Evolutionary conservation across 2,113 vertebrate species (phyloP).

Genomic region (Petaurus breviceps): DNA sequence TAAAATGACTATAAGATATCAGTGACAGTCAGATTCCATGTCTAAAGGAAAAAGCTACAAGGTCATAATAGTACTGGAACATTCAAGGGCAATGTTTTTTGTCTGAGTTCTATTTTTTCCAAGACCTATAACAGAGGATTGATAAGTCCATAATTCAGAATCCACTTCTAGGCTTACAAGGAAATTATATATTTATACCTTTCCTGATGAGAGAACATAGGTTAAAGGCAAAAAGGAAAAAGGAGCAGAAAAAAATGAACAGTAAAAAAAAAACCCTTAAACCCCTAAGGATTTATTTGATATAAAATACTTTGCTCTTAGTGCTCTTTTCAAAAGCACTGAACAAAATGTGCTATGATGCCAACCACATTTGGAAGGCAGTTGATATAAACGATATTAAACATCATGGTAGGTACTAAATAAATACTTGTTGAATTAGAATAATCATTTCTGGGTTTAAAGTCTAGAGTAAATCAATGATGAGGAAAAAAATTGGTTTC

Average conservation of each 20-base stretch:
- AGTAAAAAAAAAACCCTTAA: background rate
- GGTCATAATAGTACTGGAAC: slow-evolving; percentile 71
- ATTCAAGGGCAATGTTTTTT: slow-evolving; percentile 74
- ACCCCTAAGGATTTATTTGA: background rate
- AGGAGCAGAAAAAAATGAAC: slow-evolving; percentile 6
- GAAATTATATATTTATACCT: slow-evolving; percentile 74
- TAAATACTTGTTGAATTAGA: background rate
- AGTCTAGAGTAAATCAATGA: background rate
- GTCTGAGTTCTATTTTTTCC: slow-evolving; percentile 70
- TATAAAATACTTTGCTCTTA: slow-evolving; percentile 21
- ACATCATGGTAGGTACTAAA: background rate
- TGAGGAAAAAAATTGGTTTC: background rate
- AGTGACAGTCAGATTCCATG: slow-evolving; percentile 69
- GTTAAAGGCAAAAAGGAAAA: slow-evolving; percentile 70
- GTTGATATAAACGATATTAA: background rate
- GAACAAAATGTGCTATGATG: background rate
- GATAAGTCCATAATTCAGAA: slow-evolving; percentile 76
- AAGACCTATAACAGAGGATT: slow-evolving; percentile 69
- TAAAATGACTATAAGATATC: slow-evolving; percentile 73
- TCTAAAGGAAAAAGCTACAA: slow-evolving; percentile 69
- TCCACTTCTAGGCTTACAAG: slow-evolving; percentile 60
- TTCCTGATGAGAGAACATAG: slow-evolving; percentile 66
- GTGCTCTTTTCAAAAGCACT: background rate
- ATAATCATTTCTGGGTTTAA: background rate
- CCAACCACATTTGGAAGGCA: background rate